phyloP scores from a whole-genome alignment of 2,888 invertebrate species.

The Gastrophysa polygoni region DNA sequence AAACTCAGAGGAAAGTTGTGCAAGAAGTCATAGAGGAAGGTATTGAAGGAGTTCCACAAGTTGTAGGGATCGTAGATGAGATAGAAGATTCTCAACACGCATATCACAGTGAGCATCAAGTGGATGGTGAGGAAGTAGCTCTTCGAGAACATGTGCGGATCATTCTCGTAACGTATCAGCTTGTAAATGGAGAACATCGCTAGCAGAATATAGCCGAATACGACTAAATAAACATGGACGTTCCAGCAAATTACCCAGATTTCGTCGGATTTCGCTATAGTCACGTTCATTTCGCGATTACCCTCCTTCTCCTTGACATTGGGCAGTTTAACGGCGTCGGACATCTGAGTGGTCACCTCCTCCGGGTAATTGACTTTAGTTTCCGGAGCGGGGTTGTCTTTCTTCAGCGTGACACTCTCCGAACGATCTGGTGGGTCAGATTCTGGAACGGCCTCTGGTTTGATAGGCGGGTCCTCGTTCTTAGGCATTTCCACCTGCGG shows the following conservation, averaged over 20 bases:
- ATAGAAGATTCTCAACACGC: constrained; percentile 82
- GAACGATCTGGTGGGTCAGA: constrained; percentile 45
- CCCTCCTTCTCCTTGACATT: constrained; percentile 61
- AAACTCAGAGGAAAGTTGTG: constrained; percentile 87
- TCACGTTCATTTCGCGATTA: constrained; percentile 46
- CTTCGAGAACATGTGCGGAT: constrained; percentile 84
- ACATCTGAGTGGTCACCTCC: constrained; percentile 55
- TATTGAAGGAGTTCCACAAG: constrained; percentile 78
- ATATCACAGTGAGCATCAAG: constrained; percentile 80
- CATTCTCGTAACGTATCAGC: constrained; percentile 83
- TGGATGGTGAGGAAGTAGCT: constrained; percentile 89
- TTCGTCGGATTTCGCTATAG: constrained; percentile 54
- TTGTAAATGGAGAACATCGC: constrained; percentile 86
- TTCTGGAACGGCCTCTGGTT: constrained; percentile 41
- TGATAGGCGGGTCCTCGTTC: constrained; percentile 37
- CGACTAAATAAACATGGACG: constrained; percentile 87
- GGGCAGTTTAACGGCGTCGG: constrained; percentile 64
- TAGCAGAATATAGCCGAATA: constrained; percentile 81
- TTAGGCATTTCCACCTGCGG: constrained; percentile 35
- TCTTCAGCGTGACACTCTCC: constrained; percentile 54
- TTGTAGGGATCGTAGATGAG: constrained; percentile 93
- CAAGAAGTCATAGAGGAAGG: constrained; percentile 79
- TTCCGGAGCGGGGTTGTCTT: constrained; percentile 43
- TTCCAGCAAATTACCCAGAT: constrained; percentile 91
- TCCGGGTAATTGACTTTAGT: constrained; percentile 39